Evolutionary conservation across 2,797 vertebrate species (phyloP), one percentile per base, ranked within the genome.

Genomic region (Eidolon dupreanum): DNA sequence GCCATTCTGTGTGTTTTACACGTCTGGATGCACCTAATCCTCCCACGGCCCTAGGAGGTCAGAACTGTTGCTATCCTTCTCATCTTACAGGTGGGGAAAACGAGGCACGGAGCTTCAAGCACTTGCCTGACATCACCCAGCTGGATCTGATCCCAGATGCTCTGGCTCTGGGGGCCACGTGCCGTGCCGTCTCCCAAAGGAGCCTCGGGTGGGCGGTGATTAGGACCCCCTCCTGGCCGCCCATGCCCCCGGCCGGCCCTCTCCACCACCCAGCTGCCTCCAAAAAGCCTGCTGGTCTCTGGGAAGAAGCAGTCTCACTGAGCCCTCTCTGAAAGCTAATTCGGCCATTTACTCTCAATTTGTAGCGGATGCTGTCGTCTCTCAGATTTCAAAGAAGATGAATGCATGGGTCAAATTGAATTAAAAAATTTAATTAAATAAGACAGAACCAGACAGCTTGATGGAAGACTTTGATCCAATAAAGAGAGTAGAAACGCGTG

Each of bases 341-440:
- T 97, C 77, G 51, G 82, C 84, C 91, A 16, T 89, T 71, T 95
- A 86, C 38, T 98, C 94, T 95, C 88, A 93, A 66, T 94, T 82
- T 95, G 81, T 92, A 97, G 96, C 1, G 87, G 96, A 93, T 95
- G 88, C 97, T 97, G 98, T 97, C 96, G 68, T 97, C 97, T 96
- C 97, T 98, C 97, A 96, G 92, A 97, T 97, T 95, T 95, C 96
- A 93, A 97, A 96, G 94, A 88, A 98, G 97, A 96, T 81, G 81
- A 98, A 98, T 92, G 90, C 95, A 96, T 3, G 28, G 95, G 85
- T 95, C 93, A 96, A 90, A 97, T 96, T 97, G 95, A 95, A 97
- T 97, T 96, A 95, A 83, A 97, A 97, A 96, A 90, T 97, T 97
- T 97, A 97, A 97, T 91, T 97, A 91, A 97, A 82, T 97, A 93